Evolutionary conservation across 2,797 vertebrate genomes (phyloP), one percentile per base, ranked within the genome.

Genomic region (Gymnocypris eckloni): DNA sequence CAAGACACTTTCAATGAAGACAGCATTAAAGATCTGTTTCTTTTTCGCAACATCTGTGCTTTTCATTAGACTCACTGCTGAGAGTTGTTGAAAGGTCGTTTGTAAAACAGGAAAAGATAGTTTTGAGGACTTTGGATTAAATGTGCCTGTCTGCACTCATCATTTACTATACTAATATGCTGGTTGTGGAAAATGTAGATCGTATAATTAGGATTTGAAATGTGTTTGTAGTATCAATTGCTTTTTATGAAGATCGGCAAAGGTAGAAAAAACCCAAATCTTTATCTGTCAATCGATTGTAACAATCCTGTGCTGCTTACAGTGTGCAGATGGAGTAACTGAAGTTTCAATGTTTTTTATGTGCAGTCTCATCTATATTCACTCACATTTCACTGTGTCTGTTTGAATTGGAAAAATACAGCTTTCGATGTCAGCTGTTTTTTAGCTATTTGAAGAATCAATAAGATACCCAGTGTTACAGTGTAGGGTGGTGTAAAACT

Each of bases 161-260:
- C 89, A 89, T 90, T 39, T 89, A 90, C 86, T 86, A 86, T 85
- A 20, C 73, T 92, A 91, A 95, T 91, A 90, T 91, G 82, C 88
- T 70, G 91, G 87, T 90, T 92, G 93, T 89, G 87, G 89, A 92
- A 92, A 89, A 87, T 90, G 89, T 89, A 69, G 70, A 43, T 90
- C 88, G 92, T 90, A 87, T 69, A 39, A 52, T 91, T 90, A 89
- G 90, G 90, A 89, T 87, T 90, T 88, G 88, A 88, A 89, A 61
- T 88, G n/a, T 85, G 90, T 93, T 93, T 92, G 78, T 86, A 85
- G 84, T 89, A 87, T 90, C 91, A 93, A 93, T 87, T 82, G 59
- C 22, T 22, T 87, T 4, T 88, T 90, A 90, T 92, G 91, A 92
- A 89, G 89, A 89, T 56, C 89, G 91, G 90, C 85, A 90, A 89